Evolutionary conservation across 1,140 invertebrate species (phyloP).

Genomic region (Holcopasites calliopsidis): DNA sequence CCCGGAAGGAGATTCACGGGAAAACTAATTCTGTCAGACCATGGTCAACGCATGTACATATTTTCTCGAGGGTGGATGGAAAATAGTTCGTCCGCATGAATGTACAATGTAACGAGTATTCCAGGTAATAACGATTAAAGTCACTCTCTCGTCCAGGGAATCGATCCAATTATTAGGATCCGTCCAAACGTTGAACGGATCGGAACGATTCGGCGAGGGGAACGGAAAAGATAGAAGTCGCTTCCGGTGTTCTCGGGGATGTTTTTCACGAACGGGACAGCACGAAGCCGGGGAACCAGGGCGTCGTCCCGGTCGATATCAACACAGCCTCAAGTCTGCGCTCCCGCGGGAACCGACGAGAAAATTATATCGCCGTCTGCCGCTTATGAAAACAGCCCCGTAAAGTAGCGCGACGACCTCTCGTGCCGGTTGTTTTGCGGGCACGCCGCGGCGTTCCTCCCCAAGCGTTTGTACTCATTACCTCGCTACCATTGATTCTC

Average conservation of each 20-base stretch:
- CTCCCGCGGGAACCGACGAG: constrained; percentile 52
- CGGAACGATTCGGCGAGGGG: background rate
- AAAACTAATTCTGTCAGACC: no score
- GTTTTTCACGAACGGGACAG: constrained; percentile 33
- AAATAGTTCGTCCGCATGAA: no score
- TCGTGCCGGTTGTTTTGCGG: background rate
- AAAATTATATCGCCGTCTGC: constrained; percentile 63
- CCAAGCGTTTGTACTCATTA: background rate
- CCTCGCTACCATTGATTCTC: no score
- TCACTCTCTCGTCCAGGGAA: no score
- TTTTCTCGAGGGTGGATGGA: no score
- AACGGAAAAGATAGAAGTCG: no score
- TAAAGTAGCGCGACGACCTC: constrained; percentile 35
- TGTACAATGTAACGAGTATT: no score
- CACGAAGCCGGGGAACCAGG: constrained; percentile 3
- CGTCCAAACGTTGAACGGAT: no score
- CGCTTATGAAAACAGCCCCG: constrained; percentile 58
- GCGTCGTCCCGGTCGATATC: constrained; percentile 59
- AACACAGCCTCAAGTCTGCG: constrained; percentile 64
- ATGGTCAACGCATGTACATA: no score
- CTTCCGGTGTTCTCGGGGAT: constrained; percentile 11
- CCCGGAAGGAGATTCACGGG: background rate
- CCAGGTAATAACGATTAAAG: no score
- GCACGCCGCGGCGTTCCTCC: constrained; percentile 4
- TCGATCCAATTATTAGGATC: no score